Percentiles rank a stretch among this genome's conserved stretches.
Conservation (phyloP, 2,113 vertebrate genomes). For the Rousettus leschenaultii region DNA sequence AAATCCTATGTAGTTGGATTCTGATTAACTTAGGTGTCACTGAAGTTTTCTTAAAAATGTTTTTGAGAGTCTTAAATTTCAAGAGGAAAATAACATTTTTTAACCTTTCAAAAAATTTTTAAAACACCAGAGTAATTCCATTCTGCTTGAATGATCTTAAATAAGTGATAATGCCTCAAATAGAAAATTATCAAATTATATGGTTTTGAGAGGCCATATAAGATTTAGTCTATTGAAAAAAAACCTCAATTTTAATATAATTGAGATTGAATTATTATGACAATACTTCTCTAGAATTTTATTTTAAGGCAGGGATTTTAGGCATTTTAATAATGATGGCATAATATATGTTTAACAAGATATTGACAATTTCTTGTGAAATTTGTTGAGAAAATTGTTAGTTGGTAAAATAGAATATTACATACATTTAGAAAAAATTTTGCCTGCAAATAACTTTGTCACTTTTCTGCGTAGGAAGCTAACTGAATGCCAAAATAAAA, state of each 20-base stretch:
- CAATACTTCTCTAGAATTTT: background rate
- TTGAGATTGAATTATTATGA: background rate
- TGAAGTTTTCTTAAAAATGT: background rate
- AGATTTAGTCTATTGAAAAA: background rate
- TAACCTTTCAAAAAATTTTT: background rate
- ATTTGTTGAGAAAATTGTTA: constrained; percentile 19
- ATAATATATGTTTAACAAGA: background rate
- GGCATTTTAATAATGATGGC: background rate
- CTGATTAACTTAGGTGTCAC: background rate
- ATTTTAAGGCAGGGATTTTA: background rate
- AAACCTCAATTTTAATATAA: background rate
- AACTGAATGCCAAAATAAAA: constrained; percentile 6
- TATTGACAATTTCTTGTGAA: background rate
- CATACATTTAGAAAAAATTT: background rate
- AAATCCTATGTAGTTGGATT: background rate
- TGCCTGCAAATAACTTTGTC: background rate
- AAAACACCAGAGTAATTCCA: background rate
- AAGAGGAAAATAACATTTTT: background rate
- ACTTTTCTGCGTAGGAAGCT: background rate
- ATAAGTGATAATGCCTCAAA: background rate
- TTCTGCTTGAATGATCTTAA: background rate
- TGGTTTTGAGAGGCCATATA: background rate
- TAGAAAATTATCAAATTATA: background rate
- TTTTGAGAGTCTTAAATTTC: background rate
- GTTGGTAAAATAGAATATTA: background rate